Conservation (phyloP, 2,113 vertebrate genomes). For the Apodemus speciosus region DNA sequence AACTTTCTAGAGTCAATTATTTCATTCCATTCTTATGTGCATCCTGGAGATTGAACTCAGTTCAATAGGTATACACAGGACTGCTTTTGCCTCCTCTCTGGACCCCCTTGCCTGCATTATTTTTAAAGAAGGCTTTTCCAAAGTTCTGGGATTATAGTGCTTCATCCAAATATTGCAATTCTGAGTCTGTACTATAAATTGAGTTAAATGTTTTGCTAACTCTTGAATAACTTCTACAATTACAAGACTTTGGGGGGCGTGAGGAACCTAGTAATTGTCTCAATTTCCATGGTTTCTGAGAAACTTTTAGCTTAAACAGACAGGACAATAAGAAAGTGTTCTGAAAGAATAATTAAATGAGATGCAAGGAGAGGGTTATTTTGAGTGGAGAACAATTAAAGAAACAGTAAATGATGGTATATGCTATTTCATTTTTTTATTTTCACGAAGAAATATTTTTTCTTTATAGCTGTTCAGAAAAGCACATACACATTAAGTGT, state of each 20-base stretch:
- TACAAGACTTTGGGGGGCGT: neutral
- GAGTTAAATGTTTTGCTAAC: neutral
- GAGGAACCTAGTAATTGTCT: neutral
- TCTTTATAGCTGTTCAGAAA: neutral
- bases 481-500: neutral
- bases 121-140: neutral
- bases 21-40: neutral
- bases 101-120: neutral
- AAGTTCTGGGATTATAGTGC: neutral
- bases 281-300: neutral
- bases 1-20: neutral
- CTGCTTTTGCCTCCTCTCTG: neutral
- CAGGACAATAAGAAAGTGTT: neutral
- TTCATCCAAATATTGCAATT: neutral
- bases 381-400: neutral
- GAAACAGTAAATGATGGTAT: neutral
- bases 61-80: fast-evolving
- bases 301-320: neutral
- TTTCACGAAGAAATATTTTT: neutral
- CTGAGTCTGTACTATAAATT: neutral
- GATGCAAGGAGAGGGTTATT: neutral
- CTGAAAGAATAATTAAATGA: neutral
- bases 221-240: neutral
- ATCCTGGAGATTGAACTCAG: neutral
- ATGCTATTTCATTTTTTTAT: neutral